These are phyloP conservation scores for Zapornia atra DNA, from an alignment of 2,113 vertebrate genomes.

Conservation along the genomic window DNA sequence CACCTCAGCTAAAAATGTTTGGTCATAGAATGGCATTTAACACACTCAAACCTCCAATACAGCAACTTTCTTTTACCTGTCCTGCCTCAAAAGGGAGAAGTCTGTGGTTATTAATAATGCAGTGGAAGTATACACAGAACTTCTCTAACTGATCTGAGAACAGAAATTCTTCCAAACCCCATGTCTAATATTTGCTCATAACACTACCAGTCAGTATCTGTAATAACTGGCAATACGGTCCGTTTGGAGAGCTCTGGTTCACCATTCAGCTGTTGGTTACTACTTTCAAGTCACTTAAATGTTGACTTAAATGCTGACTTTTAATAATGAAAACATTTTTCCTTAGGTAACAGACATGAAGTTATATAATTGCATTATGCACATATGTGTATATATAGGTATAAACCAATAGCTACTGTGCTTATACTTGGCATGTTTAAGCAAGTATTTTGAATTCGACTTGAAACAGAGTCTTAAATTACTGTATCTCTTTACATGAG, in stretches of 20 bases:
- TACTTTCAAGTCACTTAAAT: background rate
- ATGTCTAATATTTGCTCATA: background rate
- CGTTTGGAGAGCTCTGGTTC: background rate
- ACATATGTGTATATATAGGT: background rate
- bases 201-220: background rate
- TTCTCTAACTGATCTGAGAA: background rate
- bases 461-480: background rate
- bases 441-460: background rate
- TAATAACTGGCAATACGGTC: background rate
- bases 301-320: background rate
- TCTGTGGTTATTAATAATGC: background rate
- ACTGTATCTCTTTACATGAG: background rate
- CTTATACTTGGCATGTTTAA: constrained; percentile 13
- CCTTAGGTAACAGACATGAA: background rate
- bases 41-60: background rate
- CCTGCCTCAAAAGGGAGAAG: background rate
- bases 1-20: background rate
- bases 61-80: background rate
- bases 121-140: background rate
- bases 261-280: background rate
- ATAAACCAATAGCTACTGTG: background rate
- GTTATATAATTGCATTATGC: background rate
- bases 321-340: background rate
- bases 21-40: background rate
- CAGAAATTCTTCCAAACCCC: background rate